Percentiles rank a stretch among this genome's conserved stretches.
These are phyloP conservation scores for Zaprionus inermis DNA, from an alignment of 1,140 invertebrate species.

Conservation along the genomic window DNA sequence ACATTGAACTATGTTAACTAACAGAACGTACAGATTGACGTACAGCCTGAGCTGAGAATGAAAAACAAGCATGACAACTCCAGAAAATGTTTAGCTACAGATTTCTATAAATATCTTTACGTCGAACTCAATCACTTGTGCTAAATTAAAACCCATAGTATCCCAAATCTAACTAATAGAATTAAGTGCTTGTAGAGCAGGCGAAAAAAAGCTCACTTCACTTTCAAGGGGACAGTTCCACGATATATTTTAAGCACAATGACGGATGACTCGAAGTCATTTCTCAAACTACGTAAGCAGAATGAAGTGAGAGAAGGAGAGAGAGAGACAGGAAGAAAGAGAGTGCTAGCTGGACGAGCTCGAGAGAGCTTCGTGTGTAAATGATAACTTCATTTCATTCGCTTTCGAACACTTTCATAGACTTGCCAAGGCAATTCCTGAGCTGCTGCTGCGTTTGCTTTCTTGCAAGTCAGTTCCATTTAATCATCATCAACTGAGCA, in stretches of 20 bases:
- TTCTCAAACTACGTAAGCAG: slow-evolving; percentile 23
- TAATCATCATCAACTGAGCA: slow-evolving; percentile 32
- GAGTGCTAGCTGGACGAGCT: neutral
- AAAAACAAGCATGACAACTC: no score
- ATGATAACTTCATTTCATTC: slow-evolving; percentile 46
- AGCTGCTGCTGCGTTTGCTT: slow-evolving; percentile 13
- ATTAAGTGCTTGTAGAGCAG: slow-evolving; percentile 25
- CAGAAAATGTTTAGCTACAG: neutral
- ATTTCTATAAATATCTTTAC: neutral
- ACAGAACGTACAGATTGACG: no score
- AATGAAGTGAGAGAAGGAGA: neutral
- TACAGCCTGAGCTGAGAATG: no score
- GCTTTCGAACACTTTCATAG: slow-evolving; percentile 16
- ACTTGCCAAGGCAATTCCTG: neutral
- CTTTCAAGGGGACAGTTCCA: slow-evolving; percentile 28
- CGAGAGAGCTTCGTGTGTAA: slow-evolving; percentile 6
- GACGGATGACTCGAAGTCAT: slow-evolving; percentile 42
- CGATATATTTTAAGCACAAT: slow-evolving; percentile 37
- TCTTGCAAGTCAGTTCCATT: slow-evolving; percentile 50
- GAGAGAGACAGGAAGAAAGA: neutral
- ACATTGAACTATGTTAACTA: neutral
- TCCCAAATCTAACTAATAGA: slow-evolving; percentile 28
- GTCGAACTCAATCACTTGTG: neutral
- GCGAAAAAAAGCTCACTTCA: slow-evolving; percentile 26
- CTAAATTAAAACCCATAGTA: neutral